Percentiles rank a stretch among this genome's conserved stretches.
phyloP scores from a whole-genome alignment of 2,888 invertebrate genomes.

The Tachina fera region DNA sequence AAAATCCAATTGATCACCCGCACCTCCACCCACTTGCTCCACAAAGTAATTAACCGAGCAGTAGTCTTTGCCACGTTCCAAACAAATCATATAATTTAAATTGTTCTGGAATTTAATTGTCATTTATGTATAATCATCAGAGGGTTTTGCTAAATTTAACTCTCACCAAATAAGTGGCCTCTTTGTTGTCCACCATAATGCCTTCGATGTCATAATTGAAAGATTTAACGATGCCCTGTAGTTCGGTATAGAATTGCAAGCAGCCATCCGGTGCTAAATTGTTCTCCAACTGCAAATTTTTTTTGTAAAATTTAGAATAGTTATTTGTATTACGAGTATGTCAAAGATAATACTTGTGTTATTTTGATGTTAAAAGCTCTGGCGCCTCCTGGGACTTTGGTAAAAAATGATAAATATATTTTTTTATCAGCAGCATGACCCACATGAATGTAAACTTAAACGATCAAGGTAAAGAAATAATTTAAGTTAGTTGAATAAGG shows the following conservation, averaged over 20 bases:
- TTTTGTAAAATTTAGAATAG: constrained; percentile 63
- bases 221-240: constrained; percentile 86
- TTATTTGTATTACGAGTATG: no score
- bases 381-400: constrained; percentile 83
- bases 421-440: constrained; percentile 85
- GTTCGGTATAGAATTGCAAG: constrained; percentile 87
- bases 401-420: constrained; percentile 87
- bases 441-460: constrained; percentile 89
- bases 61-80: constrained; percentile 85
- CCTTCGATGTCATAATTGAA: constrained; percentile 88
- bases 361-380: constrained; percentile 87
- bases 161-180: constrained; percentile 86
- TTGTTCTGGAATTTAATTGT: constrained; percentile 85
- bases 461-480: neutral
- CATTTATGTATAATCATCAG: neutral
- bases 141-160: neutral
- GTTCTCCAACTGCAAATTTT: constrained; percentile 74
- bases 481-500: no score
- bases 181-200: constrained; percentile 84
- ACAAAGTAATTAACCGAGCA: constrained; percentile 87
- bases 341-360: constrained; percentile 81
- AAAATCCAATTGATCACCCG: constrained; percentile 84
- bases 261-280: constrained; percentile 85
- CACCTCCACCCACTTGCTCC: constrained; percentile 80
- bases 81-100: constrained; percentile 90